Evolutionary conservation across 2,888 invertebrate genomes (phyloP).

Genomic region (Octonoba sinensis): DNA sequence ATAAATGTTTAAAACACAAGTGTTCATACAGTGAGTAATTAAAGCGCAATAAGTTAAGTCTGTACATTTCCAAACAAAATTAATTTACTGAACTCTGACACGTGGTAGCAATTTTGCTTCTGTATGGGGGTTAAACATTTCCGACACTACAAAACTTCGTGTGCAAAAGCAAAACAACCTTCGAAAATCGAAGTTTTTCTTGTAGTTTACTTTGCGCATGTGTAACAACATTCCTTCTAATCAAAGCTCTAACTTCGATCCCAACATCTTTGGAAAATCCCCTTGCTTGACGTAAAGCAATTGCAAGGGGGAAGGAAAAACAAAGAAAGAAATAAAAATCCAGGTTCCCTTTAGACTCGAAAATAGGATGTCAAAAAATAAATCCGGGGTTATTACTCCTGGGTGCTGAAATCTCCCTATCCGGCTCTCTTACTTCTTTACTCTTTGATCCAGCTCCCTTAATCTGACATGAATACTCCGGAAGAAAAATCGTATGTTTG

Average conservation of each 20-base stretch:
- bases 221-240: conserved; percentile 52
- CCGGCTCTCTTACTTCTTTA: conserved; percentile 21
- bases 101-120: too few relatives aligned
- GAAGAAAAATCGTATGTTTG: too few relatives aligned
- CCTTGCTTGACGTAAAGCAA: conserved; percentile 27
- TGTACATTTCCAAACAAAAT: too few relatives aligned
- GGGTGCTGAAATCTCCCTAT: conserved; percentile 61
- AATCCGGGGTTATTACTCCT: conserved; percentile 62
- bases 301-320: conserved; percentile 3
- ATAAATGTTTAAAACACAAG: too few relatives aligned
- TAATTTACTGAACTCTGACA: too few relatives aligned
- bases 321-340: conserved; percentile 9
- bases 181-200: too few relatives aligned
- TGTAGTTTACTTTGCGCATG: not conserved
- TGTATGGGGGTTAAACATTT: too few relatives aligned
- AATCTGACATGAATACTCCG: too few relatives aligned
- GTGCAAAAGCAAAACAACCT: too few relatives aligned
- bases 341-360: conserved; percentile 33
- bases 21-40: too few relatives aligned
- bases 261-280: conserved; percentile 43
- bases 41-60: too few relatives aligned
- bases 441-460: not conserved
- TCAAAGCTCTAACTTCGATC: conserved; percentile 43
- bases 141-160: too few relatives aligned
- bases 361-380: conserved; percentile 64